Evolutionary conservation across 2,797 vertebrate species (phyloP), one percentile per base, ranked within the genome.

Genomic region (Artibeus lituratus): DNA sequence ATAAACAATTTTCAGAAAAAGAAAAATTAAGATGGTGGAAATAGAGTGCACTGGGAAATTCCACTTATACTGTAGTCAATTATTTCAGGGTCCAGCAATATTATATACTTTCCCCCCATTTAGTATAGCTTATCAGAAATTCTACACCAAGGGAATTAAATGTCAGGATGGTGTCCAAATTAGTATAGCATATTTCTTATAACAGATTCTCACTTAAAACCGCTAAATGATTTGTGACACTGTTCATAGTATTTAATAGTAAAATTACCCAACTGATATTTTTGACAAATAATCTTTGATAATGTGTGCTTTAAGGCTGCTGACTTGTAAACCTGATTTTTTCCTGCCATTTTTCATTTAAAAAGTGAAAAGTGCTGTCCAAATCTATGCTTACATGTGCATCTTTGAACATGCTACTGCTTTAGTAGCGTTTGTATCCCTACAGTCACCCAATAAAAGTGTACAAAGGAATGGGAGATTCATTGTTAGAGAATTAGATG

Each of bases 221-320:
- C 42, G 83, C 87, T 90, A 96, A 95, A 92, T 96, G 96, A 97
- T 97, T 97, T 96, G 89, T 97, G 96, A 97, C 96, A 97, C 87
- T 93, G 65, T 95, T 97, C 91, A 82, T 96, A 94, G 57, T 84
- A 97, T 97, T 96, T 97, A 95, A 96, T 97, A 97, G 97, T 95
- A 96, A 97, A 97, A 97, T 97, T 93, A 96, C 84, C 96, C 93
- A 94, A 95, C 95, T 74, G 90, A 96, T 77, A 95, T 86, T 97
- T 97, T 97, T 91, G 97, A 97, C 96, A 96, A 95, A 93, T 92
- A 91, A 87, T 90, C 62, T 95, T 97, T 97, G 81, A 91, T 95
- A 90, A 86, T 91, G 11, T 94, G 57, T 96, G 84, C 86, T 47
- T 88, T 96, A 89, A 97, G 22, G 29, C n/a, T 93, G 51, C n/a